These are phyloP conservation scores for Hestina assimilis DNA, from an alignment of 1,140 invertebrate species.

Conservation along the genomic window DNA sequence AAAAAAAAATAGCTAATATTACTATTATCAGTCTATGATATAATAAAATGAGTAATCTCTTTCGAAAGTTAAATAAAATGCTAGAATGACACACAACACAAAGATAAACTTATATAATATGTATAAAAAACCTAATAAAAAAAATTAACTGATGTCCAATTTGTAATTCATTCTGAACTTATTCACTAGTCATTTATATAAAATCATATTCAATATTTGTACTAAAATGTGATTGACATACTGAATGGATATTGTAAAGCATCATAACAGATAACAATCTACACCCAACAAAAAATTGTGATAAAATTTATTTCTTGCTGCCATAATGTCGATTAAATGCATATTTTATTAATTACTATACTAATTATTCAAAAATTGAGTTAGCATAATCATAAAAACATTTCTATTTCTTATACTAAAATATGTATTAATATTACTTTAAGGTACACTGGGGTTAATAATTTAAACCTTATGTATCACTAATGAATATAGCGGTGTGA, in stretches of 20 bases:
- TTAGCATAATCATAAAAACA: no score
- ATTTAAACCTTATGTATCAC: neutral
- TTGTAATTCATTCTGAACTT: neutral
- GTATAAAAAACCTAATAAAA: neutral
- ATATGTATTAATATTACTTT: neutral
- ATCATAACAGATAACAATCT: neutral
- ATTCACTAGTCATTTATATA: neutral
- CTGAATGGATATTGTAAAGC: neutral
- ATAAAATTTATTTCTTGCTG: constrained; percentile 1
- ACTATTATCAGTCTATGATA: constrained; percentile 16
- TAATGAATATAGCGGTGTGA: neutral
- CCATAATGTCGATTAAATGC: constrained; percentile 7
- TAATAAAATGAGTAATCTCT: constrained; percentile 5
- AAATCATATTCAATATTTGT: constrained; percentile 2
- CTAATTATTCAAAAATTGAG: no score
- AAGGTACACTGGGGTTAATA: constrained; percentile 13
- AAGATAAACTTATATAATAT: constrained; percentile 2
- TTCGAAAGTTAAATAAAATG: neutral
- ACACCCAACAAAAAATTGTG: constrained; percentile 2
- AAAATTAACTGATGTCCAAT: neutral
- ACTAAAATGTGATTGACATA: constrained; percentile 9
- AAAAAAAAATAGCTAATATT: constrained; percentile 5
- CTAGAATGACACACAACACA: constrained; percentile 8
- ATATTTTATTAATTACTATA: neutral
- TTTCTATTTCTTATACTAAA: neutral